A percentile compares a stretch with the other conserved stretches of the same genome.
These are phyloP conservation scores for Podabrus alpinus DNA, from an alignment of 2,888 invertebrate genomes.

Conservation along the genomic window DNA sequence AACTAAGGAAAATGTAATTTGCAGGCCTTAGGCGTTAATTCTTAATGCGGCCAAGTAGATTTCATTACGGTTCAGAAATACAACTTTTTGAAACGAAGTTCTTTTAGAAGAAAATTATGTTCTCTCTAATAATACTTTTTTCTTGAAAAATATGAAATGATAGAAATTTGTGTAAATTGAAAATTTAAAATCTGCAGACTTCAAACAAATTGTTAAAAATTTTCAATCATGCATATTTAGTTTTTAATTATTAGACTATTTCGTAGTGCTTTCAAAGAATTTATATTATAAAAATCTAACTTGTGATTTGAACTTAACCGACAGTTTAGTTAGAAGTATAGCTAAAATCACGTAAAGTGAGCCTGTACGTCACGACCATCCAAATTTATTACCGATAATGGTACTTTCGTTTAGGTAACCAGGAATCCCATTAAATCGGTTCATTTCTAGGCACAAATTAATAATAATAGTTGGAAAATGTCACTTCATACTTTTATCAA, in stretches of 20 bases:
- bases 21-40: slow-evolving; percentile 28
- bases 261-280: too few species aligned
- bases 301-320: too few species aligned
- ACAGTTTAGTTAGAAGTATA: not conserved
- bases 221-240: too few species aligned
- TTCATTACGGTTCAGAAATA: slow-evolving; percentile 29
- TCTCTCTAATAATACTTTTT: slow-evolving; percentile 23
- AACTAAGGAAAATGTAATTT: slow-evolving; percentile 29
- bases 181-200: not conserved
- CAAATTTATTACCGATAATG: too few species aligned
- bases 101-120: slow-evolving; percentile 24
- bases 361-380: not conserved
- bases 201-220: not conserved
- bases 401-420: too few species aligned
- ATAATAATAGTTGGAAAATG: too few species aligned
- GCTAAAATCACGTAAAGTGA: not conserved
- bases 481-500: too few species aligned
- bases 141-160: slow-evolving; percentile 1
- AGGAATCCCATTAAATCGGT: too few species aligned
- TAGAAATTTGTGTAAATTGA: not conserved
- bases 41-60: slow-evolving; percentile 30
- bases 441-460: too few species aligned
- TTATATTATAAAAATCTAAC: not conserved
- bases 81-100: slow-evolving; percentile 23
- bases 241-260: not conserved